Evolutionary conservation across 1,140 invertebrate species (phyloP).

Genomic region (Notospermus geniculatus): DNA sequence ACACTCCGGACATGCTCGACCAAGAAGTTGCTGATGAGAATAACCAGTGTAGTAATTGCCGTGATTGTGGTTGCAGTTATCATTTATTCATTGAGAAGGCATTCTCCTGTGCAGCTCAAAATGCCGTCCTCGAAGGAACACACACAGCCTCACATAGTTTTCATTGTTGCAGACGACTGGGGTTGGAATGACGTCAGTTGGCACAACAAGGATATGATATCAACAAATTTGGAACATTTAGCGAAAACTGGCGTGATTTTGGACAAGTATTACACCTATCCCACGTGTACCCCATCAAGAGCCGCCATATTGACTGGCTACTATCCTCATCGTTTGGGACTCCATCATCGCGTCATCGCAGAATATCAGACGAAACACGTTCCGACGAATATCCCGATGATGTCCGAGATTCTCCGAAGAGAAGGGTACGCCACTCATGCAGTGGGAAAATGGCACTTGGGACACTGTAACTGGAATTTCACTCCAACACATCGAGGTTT

Average conservation of each 20-base stretch:
- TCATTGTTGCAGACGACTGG: conserved; percentile 12
- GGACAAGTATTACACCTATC: conserved; percentile 20
- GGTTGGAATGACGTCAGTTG: conserved; percentile 29
- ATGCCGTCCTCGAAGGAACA: no score
- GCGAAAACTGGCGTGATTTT: conserved; percentile 21
- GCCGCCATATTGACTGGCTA: neutral
- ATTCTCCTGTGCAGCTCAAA: no score
- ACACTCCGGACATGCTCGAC: no score
- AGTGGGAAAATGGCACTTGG: conserved; percentile 52
- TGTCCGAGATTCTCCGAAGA: conserved; percentile 42
- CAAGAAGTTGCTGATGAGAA: no score
- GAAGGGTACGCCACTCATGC: conserved; percentile 44
- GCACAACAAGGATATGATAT: conserved; percentile 47
- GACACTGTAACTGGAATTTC: conserved; percentile 44
- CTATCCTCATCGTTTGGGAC: conserved; percentile 2
- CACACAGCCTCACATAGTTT: conserved; percentile 4
- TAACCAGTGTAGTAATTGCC: no score
- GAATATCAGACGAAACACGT: conserved; percentile 37
- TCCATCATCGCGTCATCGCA: conserved; percentile 40
- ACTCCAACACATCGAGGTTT: conserved; percentile 45
- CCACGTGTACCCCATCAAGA: conserved; percentile 21
- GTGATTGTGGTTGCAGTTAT: no score
- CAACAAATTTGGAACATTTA: conserved; percentile 24
- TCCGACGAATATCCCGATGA: conserved; percentile 41
- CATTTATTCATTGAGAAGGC: no score